Percentiles rank a stretch among this genome's conserved stretches.
Evolutionary conservation across 2,113 vertebrate genomes (phyloP).

Genomic region (Scomber colias): DNA sequence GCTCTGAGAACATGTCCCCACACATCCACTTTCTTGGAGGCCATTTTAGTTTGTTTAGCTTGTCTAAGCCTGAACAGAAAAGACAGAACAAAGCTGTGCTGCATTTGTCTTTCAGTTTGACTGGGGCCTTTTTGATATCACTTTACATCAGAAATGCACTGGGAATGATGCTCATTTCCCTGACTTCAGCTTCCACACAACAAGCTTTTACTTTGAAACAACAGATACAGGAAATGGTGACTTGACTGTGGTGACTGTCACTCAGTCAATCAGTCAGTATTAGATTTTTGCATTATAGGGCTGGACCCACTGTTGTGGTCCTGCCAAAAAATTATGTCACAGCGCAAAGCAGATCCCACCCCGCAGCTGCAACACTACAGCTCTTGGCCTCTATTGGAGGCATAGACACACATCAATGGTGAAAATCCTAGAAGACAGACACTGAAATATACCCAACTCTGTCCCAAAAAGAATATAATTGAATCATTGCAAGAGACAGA

Average conservation of each 20-base stretch:
- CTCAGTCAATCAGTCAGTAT: no score
- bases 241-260: no score
- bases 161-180: slow-evolving; percentile 32
- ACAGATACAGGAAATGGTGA: no score
- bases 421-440: slow-evolving; percentile 15
- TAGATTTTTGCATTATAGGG: no score
- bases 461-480: not conserved
- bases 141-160: slow-evolving; percentile 49
- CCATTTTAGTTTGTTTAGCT: slow-evolving; percentile 53
- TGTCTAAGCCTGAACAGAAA: slow-evolving; percentile 45
- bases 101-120: slow-evolving; percentile 32
- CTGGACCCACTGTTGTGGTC: not conserved
- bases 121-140: slow-evolving; percentile 12
- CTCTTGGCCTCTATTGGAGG: slow-evolving; percentile 27
- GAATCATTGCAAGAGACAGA: slow-evolving; percentile 5
- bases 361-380: slow-evolving; percentile 50
- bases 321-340: slow-evolving; percentile 14
- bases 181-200: slow-evolving; percentile 27
- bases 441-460: not conserved
- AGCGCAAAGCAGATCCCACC: slow-evolving; percentile 52
- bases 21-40: slow-evolving; percentile 60
- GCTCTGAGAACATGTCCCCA: slow-evolving; percentile 64
- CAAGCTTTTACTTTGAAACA: no score
- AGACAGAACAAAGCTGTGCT: slow-evolving; percentile 35
- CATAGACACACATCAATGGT: slow-evolving; percentile 2